These are phyloP conservation scores for Polyergus mexicanus DNA, from an alignment of 1,140 invertebrate genomes.

Conservation along the genomic window DNA sequence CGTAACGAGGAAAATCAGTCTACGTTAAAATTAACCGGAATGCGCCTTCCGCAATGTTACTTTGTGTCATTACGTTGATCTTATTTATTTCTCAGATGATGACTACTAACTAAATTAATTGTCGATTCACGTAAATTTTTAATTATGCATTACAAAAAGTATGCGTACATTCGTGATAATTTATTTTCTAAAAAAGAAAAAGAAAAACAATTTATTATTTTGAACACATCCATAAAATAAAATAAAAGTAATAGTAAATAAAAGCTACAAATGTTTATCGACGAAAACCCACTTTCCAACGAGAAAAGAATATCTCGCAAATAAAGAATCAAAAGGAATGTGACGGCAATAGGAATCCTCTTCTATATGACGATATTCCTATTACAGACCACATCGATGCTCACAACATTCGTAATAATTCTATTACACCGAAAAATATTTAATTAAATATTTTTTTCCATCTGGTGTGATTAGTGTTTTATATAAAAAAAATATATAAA, in stretches of 20 bases:
- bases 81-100: conserved; percentile 14
- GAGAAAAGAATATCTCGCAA: not conserved
- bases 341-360: not conserved
- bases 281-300: not conserved
- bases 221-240: not conserved
- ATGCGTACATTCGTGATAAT: not conserved
- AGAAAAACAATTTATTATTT: not conserved
- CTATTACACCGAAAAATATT: not conserved
- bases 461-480: not conserved
- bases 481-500: not conserved
- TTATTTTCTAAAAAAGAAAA: not conserved
- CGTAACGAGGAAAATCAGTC: conserved; percentile 24
- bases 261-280: not conserved
- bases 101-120: conserved; percentile 2
- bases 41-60: not conserved
- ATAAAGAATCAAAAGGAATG: not conserved
- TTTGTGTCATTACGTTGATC: not conserved
- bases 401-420: not conserved
- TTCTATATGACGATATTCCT: conserved; percentile 1
- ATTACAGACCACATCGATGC: not conserved
- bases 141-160: not conserved
- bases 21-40: conserved; percentile 37
- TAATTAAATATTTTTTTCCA: conserved; percentile 7
- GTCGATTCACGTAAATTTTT: not conserved
- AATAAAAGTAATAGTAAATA: too few relatives aligned